phyloP scores from a whole-genome alignment of 1,140 invertebrate species.

The Pogonomyrmex barbatus region DNA sequence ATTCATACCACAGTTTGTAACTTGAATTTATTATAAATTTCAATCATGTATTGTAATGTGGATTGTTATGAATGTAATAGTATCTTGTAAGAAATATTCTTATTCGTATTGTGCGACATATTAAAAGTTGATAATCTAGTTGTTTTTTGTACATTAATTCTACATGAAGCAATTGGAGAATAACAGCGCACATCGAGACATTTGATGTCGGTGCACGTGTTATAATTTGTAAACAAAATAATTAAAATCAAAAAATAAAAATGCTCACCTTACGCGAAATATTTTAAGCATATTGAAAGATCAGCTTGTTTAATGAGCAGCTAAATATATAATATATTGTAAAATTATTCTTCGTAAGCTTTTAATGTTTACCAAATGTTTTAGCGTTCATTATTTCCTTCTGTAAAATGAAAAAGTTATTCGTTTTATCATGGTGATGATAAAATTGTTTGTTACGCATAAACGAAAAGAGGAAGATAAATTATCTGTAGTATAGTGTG shows the following conservation, averaged over 20 bases:
- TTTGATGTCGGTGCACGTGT: neutral
- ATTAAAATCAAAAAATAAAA: constrained; percentile 27
- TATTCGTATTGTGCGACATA: neutral
- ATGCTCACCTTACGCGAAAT: neutral
- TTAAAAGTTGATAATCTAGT: constrained; percentile 10
- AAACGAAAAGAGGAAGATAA: neutral
- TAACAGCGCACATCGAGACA: neutral
- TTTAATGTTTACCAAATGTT: constrained; percentile 5
- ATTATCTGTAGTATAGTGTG: neutral
- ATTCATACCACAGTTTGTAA: neutral
- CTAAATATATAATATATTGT: constrained; percentile 49
- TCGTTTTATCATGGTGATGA: neutral
- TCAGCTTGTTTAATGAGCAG: constrained; percentile 32
- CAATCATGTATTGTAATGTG: constrained; percentile 29
- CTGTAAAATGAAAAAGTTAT: neutral
- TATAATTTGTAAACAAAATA: constrained; percentile 18
- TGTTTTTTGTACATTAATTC: neutral
- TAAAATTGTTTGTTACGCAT: neutral
- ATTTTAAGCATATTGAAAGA: neutral
- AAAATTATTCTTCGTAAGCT: constrained; percentile 42
- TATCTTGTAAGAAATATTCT: constrained; percentile 19
- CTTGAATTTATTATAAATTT: neutral
- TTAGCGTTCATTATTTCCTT: constrained; percentile 5
- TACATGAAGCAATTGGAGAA: neutral
- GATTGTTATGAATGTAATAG: constrained; percentile 29